Base-by-base conservation (phyloP, 2,888 invertebrate species). In the Urechis unicinctus region DNA sequence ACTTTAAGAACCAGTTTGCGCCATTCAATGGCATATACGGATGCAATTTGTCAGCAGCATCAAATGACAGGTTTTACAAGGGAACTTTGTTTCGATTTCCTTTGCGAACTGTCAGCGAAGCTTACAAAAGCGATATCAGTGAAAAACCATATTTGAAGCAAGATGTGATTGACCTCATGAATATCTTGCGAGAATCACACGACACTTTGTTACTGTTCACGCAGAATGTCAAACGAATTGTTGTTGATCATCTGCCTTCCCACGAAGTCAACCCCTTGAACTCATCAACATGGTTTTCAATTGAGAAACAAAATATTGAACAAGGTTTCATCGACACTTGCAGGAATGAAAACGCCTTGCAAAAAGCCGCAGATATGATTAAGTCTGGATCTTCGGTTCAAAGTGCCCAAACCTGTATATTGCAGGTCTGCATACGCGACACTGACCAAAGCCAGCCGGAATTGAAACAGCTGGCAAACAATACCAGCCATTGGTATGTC, bases 31-130 rank as follows among this genome's bases (percentile, higher is more conserved):
- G 62, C 4, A 53, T 72, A 3, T 72, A 72, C 56, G 68, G 66
- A 6, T 72, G 70, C 55, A 57, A 65, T 31, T 54, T 65, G n/a
- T 42, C 50, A 9, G 46, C 62, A 17, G 60, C 58, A 22, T 47
- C 61, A 6, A 42, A 55, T 21, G 45, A 57, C 17, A 59, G 61
- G 21, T 54, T 52, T 2, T 69, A 57, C 48, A 55, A 60, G 17
- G 73, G 69, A 3, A 74, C 74, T 1, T 62, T 75, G 28, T 72
- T 75, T 53, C 59, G 75, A 25, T 63, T 75, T n/a, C 75, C 75
- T 4, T 59, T 75, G 22, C 52, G 75, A 54, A 72, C 66, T 25
- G 51, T 51, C 29, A 49, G 54, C n/a, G 70, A 73, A 52, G 71
- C 74, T 3, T 41, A 51, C 4, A 48, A 49, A 29, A 75, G 74